phyloP scores from a whole-genome alignment of 1,140 invertebrate genomes.

The Drosophila tsacasi region DNA sequence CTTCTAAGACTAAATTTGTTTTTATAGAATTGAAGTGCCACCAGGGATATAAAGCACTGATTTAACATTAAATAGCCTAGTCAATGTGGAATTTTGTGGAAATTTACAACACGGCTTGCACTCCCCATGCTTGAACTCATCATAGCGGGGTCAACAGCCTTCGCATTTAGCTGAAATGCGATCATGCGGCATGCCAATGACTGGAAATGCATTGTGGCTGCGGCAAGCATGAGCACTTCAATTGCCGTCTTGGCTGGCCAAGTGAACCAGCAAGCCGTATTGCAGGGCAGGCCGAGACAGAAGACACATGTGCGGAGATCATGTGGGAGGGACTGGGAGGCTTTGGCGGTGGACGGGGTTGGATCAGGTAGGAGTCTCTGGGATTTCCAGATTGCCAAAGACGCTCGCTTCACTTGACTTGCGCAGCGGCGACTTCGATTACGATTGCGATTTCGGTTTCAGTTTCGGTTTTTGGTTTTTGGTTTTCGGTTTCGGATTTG shows the following conservation, averaged over 20 bases:
- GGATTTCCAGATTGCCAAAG: conserved; percentile 54
- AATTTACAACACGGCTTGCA: background rate
- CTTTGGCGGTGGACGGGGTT: conserved; percentile 3
- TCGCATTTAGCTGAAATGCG: conserved; percentile 42
- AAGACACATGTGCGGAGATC: conserved; percentile 41
- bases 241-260: conserved; percentile 18
- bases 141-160: conserved; percentile 32
- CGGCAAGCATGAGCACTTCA: conserved; percentile 13
- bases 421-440: conserved; percentile 44
- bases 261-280: conserved; percentile 23
- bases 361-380: conserved; percentile 27
- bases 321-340: conserved; percentile 35
- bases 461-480: conserved; percentile 39
- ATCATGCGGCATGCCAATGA: conserved; percentile 37
- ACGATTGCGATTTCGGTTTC: conserved; percentile 47
- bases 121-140: background rate
- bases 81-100: background rate
- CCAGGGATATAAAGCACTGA: background rate
- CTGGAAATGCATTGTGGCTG: conserved; percentile 33
- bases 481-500: conserved; percentile 32
- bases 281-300: conserved; percentile 24
- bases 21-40: background rate
- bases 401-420: conserved; percentile 51
- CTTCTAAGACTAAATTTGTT: background rate
- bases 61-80: background rate